A percentile compares a stretch with the other conserved stretches of the same genome.
Evolutionary conservation across 1,140 invertebrate genomes (phyloP).

Genomic region (Hydropsyche tenuis): DNA sequence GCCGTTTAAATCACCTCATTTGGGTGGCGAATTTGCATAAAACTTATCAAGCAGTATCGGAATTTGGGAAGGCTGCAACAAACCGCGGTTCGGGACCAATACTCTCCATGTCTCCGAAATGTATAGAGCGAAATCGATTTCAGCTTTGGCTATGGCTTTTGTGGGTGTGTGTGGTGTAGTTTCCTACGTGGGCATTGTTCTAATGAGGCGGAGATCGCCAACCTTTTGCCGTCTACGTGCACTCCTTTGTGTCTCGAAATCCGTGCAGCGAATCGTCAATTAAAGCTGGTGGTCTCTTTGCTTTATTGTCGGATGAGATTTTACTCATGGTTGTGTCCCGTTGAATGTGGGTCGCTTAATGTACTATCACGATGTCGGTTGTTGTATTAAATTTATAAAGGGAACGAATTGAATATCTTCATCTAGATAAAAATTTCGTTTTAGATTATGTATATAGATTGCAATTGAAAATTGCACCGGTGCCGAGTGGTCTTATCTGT

Average conservation of each 20-base stretch:
- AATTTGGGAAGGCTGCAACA: not conserved
- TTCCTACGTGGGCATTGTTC: slow-evolving; percentile 13
- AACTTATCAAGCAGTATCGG: slow-evolving; percentile 8
- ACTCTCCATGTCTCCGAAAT: no score
- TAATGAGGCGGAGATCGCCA: slow-evolving; percentile 12
- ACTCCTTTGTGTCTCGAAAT: not conserved
- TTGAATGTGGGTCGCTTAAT: no score
- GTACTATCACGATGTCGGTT: no score
- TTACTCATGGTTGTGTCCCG: no score
- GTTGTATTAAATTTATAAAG: no score
- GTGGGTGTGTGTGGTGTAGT: not conserved
- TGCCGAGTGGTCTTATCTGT: no score
- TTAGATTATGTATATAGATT: no score
- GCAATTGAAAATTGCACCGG: no score
- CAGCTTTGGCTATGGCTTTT: not conserved
- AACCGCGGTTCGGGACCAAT: no score
- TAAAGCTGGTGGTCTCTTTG: not conserved
- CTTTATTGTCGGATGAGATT: no score
- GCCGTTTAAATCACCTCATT: not conserved
- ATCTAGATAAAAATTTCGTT: no score
- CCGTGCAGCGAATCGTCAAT: slow-evolving; percentile 12
- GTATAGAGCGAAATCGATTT: not conserved
- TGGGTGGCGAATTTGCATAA: slow-evolving; percentile 23
- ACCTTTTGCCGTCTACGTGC: slow-evolving; percentile 11
- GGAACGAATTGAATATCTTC: no score